Base-by-base conservation (phyloP, 2,113 vertebrate species). In the Helogale parvula region DNA sequence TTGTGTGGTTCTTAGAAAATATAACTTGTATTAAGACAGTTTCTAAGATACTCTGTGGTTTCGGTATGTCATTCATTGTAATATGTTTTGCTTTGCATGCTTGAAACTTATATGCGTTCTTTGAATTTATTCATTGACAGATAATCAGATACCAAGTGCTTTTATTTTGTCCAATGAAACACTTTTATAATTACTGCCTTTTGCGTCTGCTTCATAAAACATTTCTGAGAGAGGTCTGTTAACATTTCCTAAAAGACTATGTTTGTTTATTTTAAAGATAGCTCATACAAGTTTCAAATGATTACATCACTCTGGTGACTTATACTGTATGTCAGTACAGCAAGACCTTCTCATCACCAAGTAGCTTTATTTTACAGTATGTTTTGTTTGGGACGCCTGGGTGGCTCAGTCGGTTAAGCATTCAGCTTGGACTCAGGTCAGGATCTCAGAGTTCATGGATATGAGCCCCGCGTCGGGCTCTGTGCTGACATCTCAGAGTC, bases 1-100 rank as follows among this genome's bases (percentile, higher is more conserved):
- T 52, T 74, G 10, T 63, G 13, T 74, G 23, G 16, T 84, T 84
- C 41, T 35, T 41, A 31, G 54, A 38, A 41, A 60, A 35, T 63
- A 4, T 0, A 14, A 23, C 33, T 23, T 71, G 21, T 13, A 60
- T 47, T 15, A 35, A 47, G 0, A 7, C 1, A 35, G n/a, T 45
- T 83, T 69, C 63, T 9, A 16, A 81, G 23, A 8, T 60, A 14
- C 3, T 82, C n/a, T 5, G 2, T n/a, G 14, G 13, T 60, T 92
- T 92, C 10, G 41, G 14, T 47, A 45, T 47, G 19, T 47, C 69
- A 33, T 60, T 72, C 25, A 45, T 23, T 23, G 35, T 38, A 33
- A 15, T 41, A 57, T 57, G 57, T 41, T 54, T 82, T 76, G 29
- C 19, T 71, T 29, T 25, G 16, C 47, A 19, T 90, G 23, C 72